Evolutionary conservation across 2,797 vertebrate genomes (phyloP), one percentile per base, ranked within the genome.

Genomic region (Tadarida brasiliensis): DNA sequence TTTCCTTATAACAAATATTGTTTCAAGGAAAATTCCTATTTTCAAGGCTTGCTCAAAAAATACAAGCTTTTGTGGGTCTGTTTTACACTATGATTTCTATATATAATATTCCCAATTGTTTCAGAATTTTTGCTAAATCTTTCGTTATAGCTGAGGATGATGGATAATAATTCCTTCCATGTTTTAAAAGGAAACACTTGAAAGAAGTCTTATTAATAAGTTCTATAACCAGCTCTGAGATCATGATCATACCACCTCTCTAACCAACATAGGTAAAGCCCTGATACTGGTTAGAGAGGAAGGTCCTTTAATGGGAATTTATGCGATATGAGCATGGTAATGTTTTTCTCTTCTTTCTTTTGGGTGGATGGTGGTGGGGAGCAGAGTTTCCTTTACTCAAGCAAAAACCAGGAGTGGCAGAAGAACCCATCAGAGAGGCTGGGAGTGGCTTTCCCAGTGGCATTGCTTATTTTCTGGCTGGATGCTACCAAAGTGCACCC

Each of bases 11-110:
- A 28, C 28, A 91, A 94, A 56, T 80, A 47, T 20, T 77, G 12
- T 89, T 86, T 86, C 63, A 83, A 82, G 86, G 33, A 94, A 28
- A 83, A 83, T 51, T 91, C 7, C 76, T 74, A 33, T 88, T 93
- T 85, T n/a, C 17, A 61, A 89, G 77, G 0, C 39, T 88, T 71
- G 1, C 26, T 91, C 5, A 85, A 82, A 67, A 94, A 87, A 81
- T 30, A 44, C 1, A 81, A 91, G 28, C 1, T 8, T 92, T 85
- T 61, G 9, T 39, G 56, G 17, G 9, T 54, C 56, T 88, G 10
- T 76, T 90, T 54, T 54, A 54, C 20, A 20, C 5, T 57, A 3
- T 80, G 44, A 87, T 63, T 74, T 85, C 17, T 81, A 6, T 44
- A 30, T 63, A 47, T n/a, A 93, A 84, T 28, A 63, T 74, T 87